Base-by-base conservation (phyloP, 2,888 invertebrate genomes). In the Tortricodes alternella region DNA sequence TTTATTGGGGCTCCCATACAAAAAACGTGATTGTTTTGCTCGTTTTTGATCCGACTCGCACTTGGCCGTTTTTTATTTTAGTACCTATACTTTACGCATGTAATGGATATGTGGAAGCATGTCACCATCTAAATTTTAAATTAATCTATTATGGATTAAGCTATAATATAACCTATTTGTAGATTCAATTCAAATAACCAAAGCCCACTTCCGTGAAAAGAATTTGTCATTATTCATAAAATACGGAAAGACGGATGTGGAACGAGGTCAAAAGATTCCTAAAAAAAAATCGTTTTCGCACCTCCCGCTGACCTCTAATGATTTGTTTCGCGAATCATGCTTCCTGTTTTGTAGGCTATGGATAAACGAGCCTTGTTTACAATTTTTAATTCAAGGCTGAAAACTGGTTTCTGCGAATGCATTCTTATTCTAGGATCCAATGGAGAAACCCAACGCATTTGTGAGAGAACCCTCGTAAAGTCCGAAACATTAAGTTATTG, bases 211-310 rank as follows among this genome's bases (percentile, higher is more conserved):
- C 53, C 39, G 39, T 39, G 53, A 46, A 46, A 41, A 46, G 32
- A 15, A 39, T 24, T 19, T 34, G 41, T 48, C 16, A 41, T 29
- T 29, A 38, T 16, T 29, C 21, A 39, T 29, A 46, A 53, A 49
- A 56, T 21, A 43, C 55, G 55, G 55, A 55, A 56, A 37, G 21
- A 50, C 49, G 44, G 56, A 56, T 56, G 49, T 56, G 24, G 49
- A 38, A 50, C 37, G 23, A 56, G 56, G 56, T 44, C 44, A 56
- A 50, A 44, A 13, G 44, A 44, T 56, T 56, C 56, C 56, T 49
- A 56, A 56, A 56, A 50, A 44, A 56, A 56, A 50, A 44, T 44
- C 37, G 21, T 38, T 48, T 55, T 48, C 39, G 37, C 39, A 19
- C 38, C 35, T n/a, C 34, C 41, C 18, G 49, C 43, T 24, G 56